phyloP scores from a whole-genome alignment of 2,113 vertebrate genomes.

The Chelonoidis abingdonii region DNA sequence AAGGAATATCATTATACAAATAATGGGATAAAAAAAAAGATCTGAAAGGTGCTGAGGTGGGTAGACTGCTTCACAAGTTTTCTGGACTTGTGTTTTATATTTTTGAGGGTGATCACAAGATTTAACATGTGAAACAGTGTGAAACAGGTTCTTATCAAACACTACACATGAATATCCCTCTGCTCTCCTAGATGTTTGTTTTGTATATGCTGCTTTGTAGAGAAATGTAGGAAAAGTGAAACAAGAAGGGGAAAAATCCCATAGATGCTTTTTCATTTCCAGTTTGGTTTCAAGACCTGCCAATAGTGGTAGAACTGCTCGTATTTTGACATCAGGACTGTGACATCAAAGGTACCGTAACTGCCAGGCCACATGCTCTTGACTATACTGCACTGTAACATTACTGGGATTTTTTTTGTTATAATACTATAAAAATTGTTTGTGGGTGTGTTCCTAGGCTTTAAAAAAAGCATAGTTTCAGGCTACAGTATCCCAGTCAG shows the following conservation, averaged over 20 bases:
- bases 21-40: not conserved
- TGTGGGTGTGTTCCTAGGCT: rapidly evolving
- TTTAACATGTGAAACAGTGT: not conserved
- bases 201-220: not conserved
- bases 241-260: not conserved
- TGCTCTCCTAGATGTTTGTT: not conserved
- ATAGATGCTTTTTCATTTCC: not conserved
- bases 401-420: not conserved
- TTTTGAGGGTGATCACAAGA: not conserved
- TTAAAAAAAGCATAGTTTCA: not conserved
- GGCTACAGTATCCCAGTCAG: not conserved
- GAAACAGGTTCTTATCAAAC: not conserved
- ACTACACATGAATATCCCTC: not conserved
- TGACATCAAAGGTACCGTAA: not conserved
- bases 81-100: not conserved
- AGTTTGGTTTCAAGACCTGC: not conserved
- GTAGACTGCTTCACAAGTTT: not conserved
- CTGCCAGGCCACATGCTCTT: not conserved
- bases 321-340: not conserved
- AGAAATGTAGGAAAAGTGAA: not conserved
- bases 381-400: not conserved
- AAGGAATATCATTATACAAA: not conserved
- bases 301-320: not conserved
- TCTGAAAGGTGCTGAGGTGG: not conserved
- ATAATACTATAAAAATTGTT: not conserved